A percentile compares a stretch with the other conserved stretches of the same genome.
Evolutionary conservation across 2,113 vertebrate species (phyloP).

Genomic region (Pycnonotus jocosus): DNA sequence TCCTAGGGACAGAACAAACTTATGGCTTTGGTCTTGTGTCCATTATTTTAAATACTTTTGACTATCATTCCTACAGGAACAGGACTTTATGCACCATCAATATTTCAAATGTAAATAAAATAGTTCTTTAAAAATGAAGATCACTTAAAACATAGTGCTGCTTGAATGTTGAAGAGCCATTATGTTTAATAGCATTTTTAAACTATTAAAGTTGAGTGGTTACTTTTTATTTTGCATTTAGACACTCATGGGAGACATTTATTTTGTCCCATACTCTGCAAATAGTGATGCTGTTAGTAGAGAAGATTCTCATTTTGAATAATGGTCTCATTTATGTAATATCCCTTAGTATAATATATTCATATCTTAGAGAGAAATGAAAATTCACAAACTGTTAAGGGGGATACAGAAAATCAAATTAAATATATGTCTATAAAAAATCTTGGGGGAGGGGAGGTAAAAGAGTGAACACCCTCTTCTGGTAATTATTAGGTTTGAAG

Average conservation of each 20-base stretch:
- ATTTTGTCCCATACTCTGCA: conserved; percentile 75
- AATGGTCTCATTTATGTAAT: conserved; percentile 75
- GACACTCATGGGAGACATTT: conserved; percentile 80
- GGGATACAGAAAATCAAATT: conserved; percentile 21
- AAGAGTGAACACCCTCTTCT: background rate
- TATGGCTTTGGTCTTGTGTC: background rate
- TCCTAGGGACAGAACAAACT: background rate
- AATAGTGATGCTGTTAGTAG: conserved; percentile 72
- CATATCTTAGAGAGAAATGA: conserved; percentile 50
- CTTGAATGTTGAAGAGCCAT: conserved; percentile 77
- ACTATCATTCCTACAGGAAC: conserved; percentile 15
- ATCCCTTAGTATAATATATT: conserved; percentile 71
- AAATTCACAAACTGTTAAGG: conserved; percentile 63
- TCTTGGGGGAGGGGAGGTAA: background rate
- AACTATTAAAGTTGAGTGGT: conserved; percentile 83
- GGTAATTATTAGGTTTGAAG: background rate
- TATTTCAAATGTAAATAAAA: conserved; percentile 82
- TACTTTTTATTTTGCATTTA: conserved; percentile 86
- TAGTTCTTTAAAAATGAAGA: conserved; percentile 77
- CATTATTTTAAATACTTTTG: conserved; percentile 63
- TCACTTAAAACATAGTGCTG: conserved; percentile 75
- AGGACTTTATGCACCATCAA: conserved; percentile 72
- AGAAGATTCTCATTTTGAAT: conserved; percentile 74
- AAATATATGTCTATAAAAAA: conserved; percentile 35
- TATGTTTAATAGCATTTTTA: conserved; percentile 82